Evolutionary conservation across 2,113 vertebrate species (phyloP), one percentile per base, ranked within the genome.

Genomic region (Tinamus guttatus): DNA sequence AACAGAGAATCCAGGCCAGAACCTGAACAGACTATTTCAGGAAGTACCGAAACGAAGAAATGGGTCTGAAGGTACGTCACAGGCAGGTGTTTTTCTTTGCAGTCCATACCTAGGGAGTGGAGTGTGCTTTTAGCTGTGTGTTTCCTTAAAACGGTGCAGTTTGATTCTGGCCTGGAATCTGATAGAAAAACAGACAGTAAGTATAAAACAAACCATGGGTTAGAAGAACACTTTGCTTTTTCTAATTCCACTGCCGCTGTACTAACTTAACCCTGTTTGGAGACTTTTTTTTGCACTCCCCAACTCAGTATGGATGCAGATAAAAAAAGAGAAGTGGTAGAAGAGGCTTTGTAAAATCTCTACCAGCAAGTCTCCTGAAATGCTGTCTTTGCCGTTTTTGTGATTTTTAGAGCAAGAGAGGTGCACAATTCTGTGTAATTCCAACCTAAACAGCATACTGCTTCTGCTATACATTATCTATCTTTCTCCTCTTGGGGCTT

Each of bases 1-100:
- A 99, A 99, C 99, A 99, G 99, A 99, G 98, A 99, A 99, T 99
- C 99, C 99, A 98, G 99, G 99, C 99, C 99, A 99, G 99, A 99
- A 99, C 98, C 98, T 99, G 98, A 99, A 98, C 98, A 98, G 99
- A 98, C 97, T 99, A 98, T 99, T 99, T 99, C 99, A 99, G 98
- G 99, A 99, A 98, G 98, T 98, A 98, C 99, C 99, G 99, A 99
- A 99, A 98, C 98, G 99, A 99, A 99, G 99, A 99, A 98, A 98
- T 99, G 98, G 98, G 98, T 98, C 99, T 97, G 98, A 99, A 99
- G 99, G 98, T 99, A 98, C 98, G 98, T 99, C 97, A 98, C 98
- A 99, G 98, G 98, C 99, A 99, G 99, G 98, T 98, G 98, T 98
- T 97, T 98, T 98, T 98, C 98, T 98, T 98, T 98, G 98, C 98